phyloP scores from a whole-genome alignment of 2,113 vertebrate genomes.

The Salvator merianae region DNA sequence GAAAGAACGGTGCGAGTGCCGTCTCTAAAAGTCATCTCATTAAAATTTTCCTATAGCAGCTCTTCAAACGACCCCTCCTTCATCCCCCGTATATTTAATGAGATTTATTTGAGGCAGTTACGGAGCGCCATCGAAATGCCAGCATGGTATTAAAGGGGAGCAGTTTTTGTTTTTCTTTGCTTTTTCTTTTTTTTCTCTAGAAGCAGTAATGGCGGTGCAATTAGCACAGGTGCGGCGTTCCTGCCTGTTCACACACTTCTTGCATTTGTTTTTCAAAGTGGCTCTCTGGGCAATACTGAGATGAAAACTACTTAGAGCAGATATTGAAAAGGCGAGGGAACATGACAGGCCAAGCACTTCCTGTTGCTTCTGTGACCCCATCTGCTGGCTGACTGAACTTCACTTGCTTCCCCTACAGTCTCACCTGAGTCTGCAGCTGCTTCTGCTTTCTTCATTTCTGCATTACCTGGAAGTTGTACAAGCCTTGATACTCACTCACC shows the following conservation, averaged over 20 bases:
- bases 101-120: slow-evolving; percentile 44
- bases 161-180: slow-evolving; percentile 5
- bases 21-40: slow-evolving; percentile 39
- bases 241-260: background rate
- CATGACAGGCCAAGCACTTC: background rate
- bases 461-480: background rate
- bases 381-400: background rate
- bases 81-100: slow-evolving; percentile 35
- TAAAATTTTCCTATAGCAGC: slow-evolving; percentile 37
- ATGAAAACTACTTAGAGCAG: no score
- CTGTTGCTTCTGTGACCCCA: background rate
- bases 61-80: slow-evolving; percentile 29
- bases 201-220: background rate
- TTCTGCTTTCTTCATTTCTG: background rate
- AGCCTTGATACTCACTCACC: background rate
- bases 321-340: background rate
- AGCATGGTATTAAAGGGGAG: slow-evolving; percentile 6
- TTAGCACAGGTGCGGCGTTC: background rate
- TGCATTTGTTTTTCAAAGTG: background rate
- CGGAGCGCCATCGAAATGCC: slow-evolving; percentile 19
- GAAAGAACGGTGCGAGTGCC: slow-evolving; percentile 11
- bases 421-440: background rate
- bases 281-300: background rate
- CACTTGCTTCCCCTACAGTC: background rate
- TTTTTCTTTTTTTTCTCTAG: background rate